A percentile compares a stretch with the other conserved stretches of the same genome.
Evolutionary conservation across 1,140 invertebrate genomes (phyloP).

Genomic region (Steinernema khuongi): DNA sequence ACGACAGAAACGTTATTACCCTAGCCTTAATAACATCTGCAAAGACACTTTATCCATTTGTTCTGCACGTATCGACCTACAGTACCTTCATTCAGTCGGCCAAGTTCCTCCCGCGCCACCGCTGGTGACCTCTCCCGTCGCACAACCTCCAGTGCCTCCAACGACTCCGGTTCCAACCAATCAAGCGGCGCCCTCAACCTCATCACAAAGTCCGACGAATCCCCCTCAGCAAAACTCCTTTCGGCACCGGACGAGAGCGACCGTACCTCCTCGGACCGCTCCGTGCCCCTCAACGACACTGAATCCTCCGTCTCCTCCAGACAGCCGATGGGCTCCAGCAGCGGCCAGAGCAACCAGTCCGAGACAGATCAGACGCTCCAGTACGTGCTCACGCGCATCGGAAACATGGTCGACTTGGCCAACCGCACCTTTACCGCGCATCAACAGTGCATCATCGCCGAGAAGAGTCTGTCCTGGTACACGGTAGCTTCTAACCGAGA

Average conservation of each 20-base stretch:
- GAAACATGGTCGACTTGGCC: background rate
- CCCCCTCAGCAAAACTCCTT: background rate
- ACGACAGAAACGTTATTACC: too few relatives aligned
- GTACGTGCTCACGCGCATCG: background rate
- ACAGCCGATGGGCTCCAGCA: background rate
- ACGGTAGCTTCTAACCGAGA: too few relatives aligned
- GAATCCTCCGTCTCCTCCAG: background rate
- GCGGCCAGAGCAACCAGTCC: background rate
- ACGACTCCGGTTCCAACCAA: background rate
- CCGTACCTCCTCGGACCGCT: background rate
- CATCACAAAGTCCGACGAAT: conserved; percentile 9
- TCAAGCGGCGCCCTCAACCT: background rate
- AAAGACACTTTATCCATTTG: background rate
- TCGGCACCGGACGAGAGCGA: background rate
- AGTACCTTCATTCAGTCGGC: too few relatives aligned
- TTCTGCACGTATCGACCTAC: too few relatives aligned
- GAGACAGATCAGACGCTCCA: background rate
- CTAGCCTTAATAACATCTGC: background rate
- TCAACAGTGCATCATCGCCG: background rate
- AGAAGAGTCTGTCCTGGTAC: background rate
- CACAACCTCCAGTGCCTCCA: background rate
- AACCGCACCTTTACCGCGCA: background rate
- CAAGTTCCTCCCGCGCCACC: background rate
- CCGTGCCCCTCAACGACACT: background rate
- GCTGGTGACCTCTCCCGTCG: background rate